These are phyloP conservation scores for Parapristionchus giblindavisi DNA, from an alignment of 2,888 invertebrate genomes.

Conservation along the genomic window DNA sequence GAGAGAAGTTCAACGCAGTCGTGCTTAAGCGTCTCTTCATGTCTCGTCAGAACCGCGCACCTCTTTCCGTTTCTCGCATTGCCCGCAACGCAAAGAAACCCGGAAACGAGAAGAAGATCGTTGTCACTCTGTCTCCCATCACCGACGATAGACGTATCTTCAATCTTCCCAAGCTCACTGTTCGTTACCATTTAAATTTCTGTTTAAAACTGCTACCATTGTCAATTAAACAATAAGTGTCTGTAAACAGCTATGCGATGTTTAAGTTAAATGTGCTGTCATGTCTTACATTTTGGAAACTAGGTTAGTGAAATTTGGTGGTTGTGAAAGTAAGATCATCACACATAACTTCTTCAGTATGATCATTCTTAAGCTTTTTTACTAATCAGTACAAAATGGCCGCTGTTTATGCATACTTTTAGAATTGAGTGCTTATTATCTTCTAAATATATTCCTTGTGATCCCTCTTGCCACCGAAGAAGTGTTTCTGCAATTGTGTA, in stretches of 20 bases:
- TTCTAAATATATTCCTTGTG: too few species aligned
- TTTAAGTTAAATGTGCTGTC: too few species aligned
- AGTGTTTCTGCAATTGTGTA: too few species aligned
- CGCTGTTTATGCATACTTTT: too few species aligned
- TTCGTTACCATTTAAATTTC: conserved; percentile 69
- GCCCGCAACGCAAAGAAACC: conserved; percentile 70
- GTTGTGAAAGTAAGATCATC: too few species aligned
- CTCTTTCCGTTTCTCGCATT: conserved; percentile 88
- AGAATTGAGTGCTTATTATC: too few species aligned
- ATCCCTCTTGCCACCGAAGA: too few species aligned
- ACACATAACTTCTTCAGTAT: too few species aligned
- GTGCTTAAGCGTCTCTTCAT: conserved; percentile 93
- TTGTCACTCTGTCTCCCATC: conserved; percentile 92
- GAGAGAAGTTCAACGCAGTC: conserved; percentile 94
- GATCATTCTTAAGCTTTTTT: too few species aligned
- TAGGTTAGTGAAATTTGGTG: too few species aligned
- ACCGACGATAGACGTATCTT: conserved; percentile 93
- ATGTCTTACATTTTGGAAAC: too few species aligned
- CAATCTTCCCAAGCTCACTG: conserved; percentile 88
- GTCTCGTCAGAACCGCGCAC: conserved; percentile 94
- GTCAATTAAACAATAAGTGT: background rate
- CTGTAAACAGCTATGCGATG: background rate
- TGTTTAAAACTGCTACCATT: conserved; percentile 1
- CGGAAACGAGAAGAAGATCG: conserved; percentile 85
- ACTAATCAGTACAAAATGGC: too few species aligned